These are phyloP conservation scores for Sebastes fasciatus DNA, from an alignment of 2,113 vertebrate genomes.

Conservation along the genomic window DNA sequence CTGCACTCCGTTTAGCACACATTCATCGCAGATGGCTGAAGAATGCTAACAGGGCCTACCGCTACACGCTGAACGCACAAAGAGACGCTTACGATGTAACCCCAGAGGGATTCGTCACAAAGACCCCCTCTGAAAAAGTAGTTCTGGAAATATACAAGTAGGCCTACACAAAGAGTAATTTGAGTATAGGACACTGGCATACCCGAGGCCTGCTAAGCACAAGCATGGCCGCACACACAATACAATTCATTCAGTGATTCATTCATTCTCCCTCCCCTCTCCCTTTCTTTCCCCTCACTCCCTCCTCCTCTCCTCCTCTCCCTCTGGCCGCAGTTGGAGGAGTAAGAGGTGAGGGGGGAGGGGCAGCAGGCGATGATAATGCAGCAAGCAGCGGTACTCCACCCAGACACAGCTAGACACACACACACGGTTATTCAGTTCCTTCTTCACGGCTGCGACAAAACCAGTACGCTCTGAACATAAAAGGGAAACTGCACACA, in stretches of 20 bases:
- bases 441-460: constrained; percentile 72
- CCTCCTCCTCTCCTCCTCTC: constrained; percentile 68
- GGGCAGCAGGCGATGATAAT: constrained; percentile 83
- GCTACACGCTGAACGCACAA: constrained; percentile 50
- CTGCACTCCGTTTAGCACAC: constrained; percentile 28
- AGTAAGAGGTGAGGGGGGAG: constrained; percentile 76
- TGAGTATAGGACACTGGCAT: constrained; percentile 74
- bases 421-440: constrained; percentile 76
- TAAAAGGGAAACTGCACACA: constrained; percentile 66
- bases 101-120: constrained; percentile 50
- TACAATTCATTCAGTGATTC: constrained; percentile 87
- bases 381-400: constrained; percentile 85
- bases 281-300: constrained; percentile 73
- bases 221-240: constrained; percentile 84
- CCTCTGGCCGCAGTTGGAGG: constrained; percentile 76
- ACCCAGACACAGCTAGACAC: constrained; percentile 79
- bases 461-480: constrained; percentile 48
- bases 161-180: constrained; percentile 68
- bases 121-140: constrained; percentile 57
- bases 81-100: constrained; percentile 52
- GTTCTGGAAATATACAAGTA: constrained; percentile 60
- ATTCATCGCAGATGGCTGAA: constrained; percentile 44
- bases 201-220: constrained; percentile 75
- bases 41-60: constrained; percentile 49
- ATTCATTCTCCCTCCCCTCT: constrained; percentile 82